Conservation (phyloP, 2,888 invertebrate genomes). For the Lycia hirtaria region DNA sequence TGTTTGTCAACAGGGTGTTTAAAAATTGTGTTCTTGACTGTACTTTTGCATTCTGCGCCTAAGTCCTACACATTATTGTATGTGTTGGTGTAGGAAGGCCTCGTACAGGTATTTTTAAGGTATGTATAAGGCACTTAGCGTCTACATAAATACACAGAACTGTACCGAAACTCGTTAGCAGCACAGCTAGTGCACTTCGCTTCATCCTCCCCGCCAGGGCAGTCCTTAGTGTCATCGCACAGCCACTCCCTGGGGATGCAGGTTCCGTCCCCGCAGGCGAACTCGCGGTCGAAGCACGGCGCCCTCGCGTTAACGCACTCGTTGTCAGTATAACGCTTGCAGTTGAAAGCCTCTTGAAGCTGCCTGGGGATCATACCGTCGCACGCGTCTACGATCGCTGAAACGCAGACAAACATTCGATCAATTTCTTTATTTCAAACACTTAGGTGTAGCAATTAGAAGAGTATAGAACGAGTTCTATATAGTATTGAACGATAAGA, state of each 20-base stretch:
- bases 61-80: no score
- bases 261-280: slow-evolving; percentile 84
- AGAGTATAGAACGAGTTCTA: no score
- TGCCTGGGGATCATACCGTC: slow-evolving; percentile 85
- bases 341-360: slow-evolving; percentile 85
- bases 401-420: slow-evolving; percentile 41
- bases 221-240: slow-evolving; percentile 87
- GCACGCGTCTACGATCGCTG: slow-evolving; percentile 87
- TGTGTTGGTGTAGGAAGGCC: no score
- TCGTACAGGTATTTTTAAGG: no score
- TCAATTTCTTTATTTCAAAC: no score
- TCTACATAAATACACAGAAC: no score
- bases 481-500: no score
- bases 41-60: no score
- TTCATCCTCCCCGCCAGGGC: slow-evolving; percentile 87
- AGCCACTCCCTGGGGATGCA: slow-evolving; percentile 87
- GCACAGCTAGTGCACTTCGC: slow-evolving; percentile 75
- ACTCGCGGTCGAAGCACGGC: slow-evolving; percentile 83
- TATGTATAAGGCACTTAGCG: no score
- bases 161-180: slow-evolving; percentile 68
- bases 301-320: slow-evolving; percentile 82
- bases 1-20: no score
- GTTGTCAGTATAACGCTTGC: slow-evolving; percentile 85
- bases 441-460: no score
- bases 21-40: no score